These are phyloP conservation scores for Otus scops DNA, from an alignment of 2,797 vertebrate genomes.

Conservation along the genomic window DNA sequence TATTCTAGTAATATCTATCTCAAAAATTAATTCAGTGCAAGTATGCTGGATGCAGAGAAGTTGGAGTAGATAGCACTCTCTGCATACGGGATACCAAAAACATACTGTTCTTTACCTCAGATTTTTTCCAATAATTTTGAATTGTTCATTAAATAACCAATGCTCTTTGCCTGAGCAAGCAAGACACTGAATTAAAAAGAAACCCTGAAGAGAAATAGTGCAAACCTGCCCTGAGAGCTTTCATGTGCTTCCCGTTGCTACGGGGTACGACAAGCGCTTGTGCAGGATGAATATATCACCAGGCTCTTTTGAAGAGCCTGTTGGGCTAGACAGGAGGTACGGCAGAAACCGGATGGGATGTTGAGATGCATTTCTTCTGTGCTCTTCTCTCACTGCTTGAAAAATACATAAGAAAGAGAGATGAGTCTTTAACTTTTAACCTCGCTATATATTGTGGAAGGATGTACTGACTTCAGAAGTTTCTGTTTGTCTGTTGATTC, in stretches of 20 bases:
- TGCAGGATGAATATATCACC: not conserved
- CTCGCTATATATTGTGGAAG: not conserved
- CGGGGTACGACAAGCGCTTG: accelerated
- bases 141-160: not conserved
- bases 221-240: not conserved
- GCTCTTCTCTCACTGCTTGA: not conserved
- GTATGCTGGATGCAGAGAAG: not conserved
- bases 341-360: accelerated
- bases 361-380: not conserved
- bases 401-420: not conserved
- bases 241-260: not conserved
- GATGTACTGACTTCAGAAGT: not conserved
- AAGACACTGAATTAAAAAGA: not conserved
- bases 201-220: not conserved
- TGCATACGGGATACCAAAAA: not conserved
- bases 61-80: not conserved
- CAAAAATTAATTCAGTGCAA: not conserved
- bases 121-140: not conserved
- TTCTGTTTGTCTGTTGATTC: not conserved
- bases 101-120: not conserved
- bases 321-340: not conserved
- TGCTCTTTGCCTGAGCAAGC: not conserved
- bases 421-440: not conserved
- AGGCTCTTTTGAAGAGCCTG: not conserved
- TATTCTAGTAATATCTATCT: not conserved